phyloP scores from a whole-genome alignment of 53 echinoderm and acorn worm genomes.

The Paelopatides confundens region DNA sequence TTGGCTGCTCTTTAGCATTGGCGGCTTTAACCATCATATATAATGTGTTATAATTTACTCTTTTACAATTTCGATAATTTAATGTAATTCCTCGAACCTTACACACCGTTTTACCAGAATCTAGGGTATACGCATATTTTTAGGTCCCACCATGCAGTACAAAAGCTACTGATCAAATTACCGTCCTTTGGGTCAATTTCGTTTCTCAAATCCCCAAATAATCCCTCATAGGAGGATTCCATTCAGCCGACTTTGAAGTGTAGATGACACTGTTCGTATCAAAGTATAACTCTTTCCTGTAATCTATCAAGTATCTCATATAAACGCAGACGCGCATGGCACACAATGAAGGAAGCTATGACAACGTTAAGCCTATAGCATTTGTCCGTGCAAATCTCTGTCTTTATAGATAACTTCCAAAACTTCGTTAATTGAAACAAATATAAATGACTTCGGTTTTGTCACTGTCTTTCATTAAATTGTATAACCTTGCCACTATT shows the following conservation, averaged over 20 bases:
- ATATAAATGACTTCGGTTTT: background rate
- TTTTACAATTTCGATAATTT: too few species aligned
- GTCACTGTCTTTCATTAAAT: too few species aligned
- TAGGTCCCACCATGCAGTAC: too few species aligned
- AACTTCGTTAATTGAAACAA: background rate
- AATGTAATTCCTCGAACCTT: too few species aligned
- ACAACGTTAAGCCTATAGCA: constrained; percentile 48
- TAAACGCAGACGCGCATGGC: too few species aligned
- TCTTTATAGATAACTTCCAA: background rate
- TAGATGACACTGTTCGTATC: constrained; percentile 74
- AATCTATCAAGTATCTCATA: constrained; percentile 51
- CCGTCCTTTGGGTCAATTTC: too few species aligned
- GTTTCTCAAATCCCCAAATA: background rate
- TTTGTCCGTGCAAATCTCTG: background rate
- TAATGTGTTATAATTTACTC: too few species aligned
- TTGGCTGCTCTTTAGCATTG: too few species aligned
- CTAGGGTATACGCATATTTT: too few species aligned
- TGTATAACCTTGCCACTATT: background rate
- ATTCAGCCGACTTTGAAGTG: background rate
- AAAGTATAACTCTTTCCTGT: constrained; percentile 68
- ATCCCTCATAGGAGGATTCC: too few species aligned
- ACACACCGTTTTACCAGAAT: too few species aligned
- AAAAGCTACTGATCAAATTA: background rate
- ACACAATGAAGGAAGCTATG: constrained; percentile 74
- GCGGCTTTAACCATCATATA: too few species aligned